Base-by-base conservation (phyloP, 1,140 invertebrate genomes). In the Pissodes strobi region DNA sequence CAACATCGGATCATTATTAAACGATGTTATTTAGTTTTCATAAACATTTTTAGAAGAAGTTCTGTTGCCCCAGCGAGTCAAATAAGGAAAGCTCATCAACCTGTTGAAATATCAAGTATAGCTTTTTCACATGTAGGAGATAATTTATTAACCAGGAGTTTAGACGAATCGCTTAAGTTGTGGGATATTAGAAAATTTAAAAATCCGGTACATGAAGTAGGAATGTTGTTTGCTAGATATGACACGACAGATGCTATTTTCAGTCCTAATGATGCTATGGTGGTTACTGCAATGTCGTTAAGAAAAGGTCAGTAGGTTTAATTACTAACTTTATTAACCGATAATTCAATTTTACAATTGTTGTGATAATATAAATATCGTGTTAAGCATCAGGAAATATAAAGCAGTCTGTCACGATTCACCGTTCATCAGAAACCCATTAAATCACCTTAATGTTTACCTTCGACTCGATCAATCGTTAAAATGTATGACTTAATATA, bases 151-250 rank as follows among this genome's bases (percentile, higher is more conserved):
- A 92, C 92, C 0, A 84, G 97, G 68, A 87, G 89, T 60, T 90
- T 92, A 69, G 97, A 99, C 77, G 93, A 95, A 64, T 96, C 94
- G 0, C 76, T 99, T 51, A 99, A 99, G 80, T 73, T 99, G 1
- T 99, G 95, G 95, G 95, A 98, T 76, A 75, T 97, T 0, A 82
- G 94, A 60, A 84, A 88, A 15, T 91, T 95, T 27, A 97, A 93
- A 76, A 82, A 87, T 58, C 87, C 92, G 0, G 43, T 98, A 0
- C 83, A 89, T 60, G 82, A 83, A 2, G 88, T 86, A 9, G 78
- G 79, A 0, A 81, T 87, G 72, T 81, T 99, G 0, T 94, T 88
- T 69, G 95, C 93, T 17, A 84, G 90, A 68, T 98, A 94, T 75
- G 84, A 93, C 76, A 94, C 91, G 53, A 98, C 95, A 0, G 94